Evolutionary conservation across 2,888 invertebrate species (phyloP).

Genomic region (Muscina levida): DNA sequence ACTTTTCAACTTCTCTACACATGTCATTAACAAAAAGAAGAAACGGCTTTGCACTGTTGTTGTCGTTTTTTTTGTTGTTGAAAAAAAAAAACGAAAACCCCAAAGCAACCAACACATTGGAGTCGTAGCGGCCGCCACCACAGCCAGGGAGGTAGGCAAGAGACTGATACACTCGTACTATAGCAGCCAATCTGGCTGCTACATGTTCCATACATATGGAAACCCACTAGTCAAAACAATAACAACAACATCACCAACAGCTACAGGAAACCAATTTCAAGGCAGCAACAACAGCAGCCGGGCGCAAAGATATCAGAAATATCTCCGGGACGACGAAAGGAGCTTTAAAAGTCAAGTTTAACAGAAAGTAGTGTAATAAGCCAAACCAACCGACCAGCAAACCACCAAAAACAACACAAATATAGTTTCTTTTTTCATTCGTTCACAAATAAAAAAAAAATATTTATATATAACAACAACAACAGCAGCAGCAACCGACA

Average conservation of each 20-base stretch:
- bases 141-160: conserved; percentile 45
- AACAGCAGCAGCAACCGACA: background rate
- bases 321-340: conserved; percentile 32
- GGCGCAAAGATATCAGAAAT: background rate
- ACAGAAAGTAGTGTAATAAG: conserved; percentile 60
- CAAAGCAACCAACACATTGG: background rate
- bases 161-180: conserved; percentile 27
- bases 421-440: conserved; percentile 35
- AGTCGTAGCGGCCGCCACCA: background rate
- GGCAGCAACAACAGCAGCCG: background rate
- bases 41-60: background rate
- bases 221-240: too few species aligned
- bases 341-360: conserved; percentile 26
- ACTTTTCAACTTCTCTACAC: conserved; percentile 67
- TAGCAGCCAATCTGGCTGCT: conserved; percentile 58
- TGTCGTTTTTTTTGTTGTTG: too few species aligned
- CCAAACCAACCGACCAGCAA: conserved; percentile 26
- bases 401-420: conserved; percentile 58
- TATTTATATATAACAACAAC: background rate
- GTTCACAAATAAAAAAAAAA: conserved; percentile 8
- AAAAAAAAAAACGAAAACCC: conserved; percentile 20
- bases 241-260: background rate
- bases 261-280: too few species aligned
- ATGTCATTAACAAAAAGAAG: conserved; percentile 65
- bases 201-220: background rate